Evolutionary conservation across 1,140 invertebrate genomes (phyloP).

Genomic region (Caenorhabditis briggsae): DNA sequence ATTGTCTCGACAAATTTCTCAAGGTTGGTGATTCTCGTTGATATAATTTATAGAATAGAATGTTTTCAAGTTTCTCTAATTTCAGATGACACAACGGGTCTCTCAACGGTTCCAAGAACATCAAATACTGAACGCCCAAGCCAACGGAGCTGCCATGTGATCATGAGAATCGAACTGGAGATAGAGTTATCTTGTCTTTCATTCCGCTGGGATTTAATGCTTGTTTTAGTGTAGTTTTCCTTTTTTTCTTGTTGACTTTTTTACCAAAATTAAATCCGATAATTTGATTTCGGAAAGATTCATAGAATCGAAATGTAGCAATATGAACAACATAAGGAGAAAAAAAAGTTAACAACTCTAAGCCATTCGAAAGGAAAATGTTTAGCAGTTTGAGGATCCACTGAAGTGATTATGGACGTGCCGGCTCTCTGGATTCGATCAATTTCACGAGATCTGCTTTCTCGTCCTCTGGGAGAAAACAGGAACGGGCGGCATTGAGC

Average conservation of each 20-base stretch:
- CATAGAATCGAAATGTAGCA: neutral
- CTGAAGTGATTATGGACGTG: conserved; percentile 7
- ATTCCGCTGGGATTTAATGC: neutral
- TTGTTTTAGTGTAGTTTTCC: conserved; percentile 29
- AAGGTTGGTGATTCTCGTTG: neutral
- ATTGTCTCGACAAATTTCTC: conserved; percentile 46
- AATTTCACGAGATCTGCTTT: conserved; percentile 79
- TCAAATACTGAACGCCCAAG: conserved; percentile 42
- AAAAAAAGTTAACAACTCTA: neutral
- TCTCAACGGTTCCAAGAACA: conserved; percentile 41
- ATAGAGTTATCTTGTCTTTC: neutral
- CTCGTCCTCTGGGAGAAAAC: conserved; percentile 80
- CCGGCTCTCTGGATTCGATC: conserved; percentile 67
- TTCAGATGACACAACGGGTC: conserved; percentile 47
- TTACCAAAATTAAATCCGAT: neutral
- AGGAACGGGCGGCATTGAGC: conserved; percentile 80
- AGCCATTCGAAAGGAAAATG: neutral
- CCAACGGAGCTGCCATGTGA: conserved; percentile 48
- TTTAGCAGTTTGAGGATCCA: neutral
- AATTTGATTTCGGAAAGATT: neutral
- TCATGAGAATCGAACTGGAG: neutral
- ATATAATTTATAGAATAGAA: too few species aligned
- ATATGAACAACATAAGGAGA: neutral
- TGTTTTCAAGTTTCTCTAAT: neutral
- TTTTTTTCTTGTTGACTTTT: conserved; percentile 24